Evolutionary conservation across 2,797 vertebrate species (phyloP), one percentile per base, ranked within the genome.

Genomic region (Pogonophryne albipinna): DNA sequence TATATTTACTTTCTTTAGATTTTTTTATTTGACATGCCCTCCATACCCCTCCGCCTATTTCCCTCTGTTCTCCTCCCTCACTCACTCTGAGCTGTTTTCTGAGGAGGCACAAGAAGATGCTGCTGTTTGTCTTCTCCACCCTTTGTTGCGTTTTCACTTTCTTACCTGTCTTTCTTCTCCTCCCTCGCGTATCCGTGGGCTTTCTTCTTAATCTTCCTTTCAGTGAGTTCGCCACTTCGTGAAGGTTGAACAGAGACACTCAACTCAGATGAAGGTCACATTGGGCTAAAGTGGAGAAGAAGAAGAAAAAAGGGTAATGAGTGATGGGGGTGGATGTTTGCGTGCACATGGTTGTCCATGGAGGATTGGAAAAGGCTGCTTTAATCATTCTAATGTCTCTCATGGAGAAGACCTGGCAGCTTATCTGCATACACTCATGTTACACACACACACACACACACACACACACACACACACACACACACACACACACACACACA

Each of bases 261-360:
- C 34, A 63, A 79, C 79, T 75, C 78, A 74, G 85, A 87, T 84
- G 91, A 94, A 93, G 92, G 93, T 95, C 94, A 94, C 82, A 89
- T 90, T 77, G 89, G 88, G 74, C 86, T 91, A 46, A 55, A 73
- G 68, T 68, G 84, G 82, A 79, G 73, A 57, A 53, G 62, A 31
- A 71, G 64, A 71, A 81, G 59, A 84, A 51, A 12, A 38, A 38
- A 27, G 34, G 61, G 20, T 76, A 60, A 74, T 85, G 79, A 90
- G 87, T 66, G 56, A 82, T 5, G 14, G 60, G 49, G 60, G 41
- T 38, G 58, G 69, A 76, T 41, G 66, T 67, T 23, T 19, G 49
- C 49, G 55, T 46, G 19, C 16, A 50, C 44, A 27, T 64, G 63
- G 45, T 53, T 27, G 27, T 57, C 17, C 16, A 53, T 57, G 58